A percentile compares a stretch with the other conserved stretches of the same genome.
Conservation (phyloP, 2,113 vertebrate genomes). For the Macquaria ambigua region DNA sequence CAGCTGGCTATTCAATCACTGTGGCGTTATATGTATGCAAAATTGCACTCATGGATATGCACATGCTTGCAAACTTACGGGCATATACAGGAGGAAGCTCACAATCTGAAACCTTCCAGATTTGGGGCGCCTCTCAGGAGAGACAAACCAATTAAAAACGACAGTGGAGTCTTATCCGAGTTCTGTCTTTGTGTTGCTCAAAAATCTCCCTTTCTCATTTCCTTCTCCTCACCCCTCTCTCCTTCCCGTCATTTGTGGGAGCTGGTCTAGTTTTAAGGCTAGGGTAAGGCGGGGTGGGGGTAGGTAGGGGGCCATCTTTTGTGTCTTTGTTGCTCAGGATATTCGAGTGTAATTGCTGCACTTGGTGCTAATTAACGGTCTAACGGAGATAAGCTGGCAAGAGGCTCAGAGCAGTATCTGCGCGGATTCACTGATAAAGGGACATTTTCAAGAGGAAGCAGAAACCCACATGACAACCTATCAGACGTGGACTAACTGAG, state of each 20-base stretch:
- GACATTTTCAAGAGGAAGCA: conserved; percentile 76
- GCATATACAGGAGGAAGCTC: conserved; percentile 45
- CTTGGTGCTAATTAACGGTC: conserved; percentile 80
- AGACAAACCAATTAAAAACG: conserved; percentile 84
- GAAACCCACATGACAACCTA: conserved; percentile 72
- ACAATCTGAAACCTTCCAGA: conserved; percentile 69
- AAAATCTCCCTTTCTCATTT: conserved; percentile 56
- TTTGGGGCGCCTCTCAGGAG: conserved; percentile 81
- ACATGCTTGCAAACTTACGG: conserved; percentile 33
- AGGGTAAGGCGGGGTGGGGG: conserved; percentile 30
- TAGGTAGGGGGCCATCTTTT: conserved; percentile 62
- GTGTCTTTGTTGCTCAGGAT: conserved; percentile 78
- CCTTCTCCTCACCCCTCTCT: conserved; percentile 48
- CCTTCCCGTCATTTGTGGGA: conserved; percentile 67
- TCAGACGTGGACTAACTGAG: conserved; percentile 61
- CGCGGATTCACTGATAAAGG: conserved; percentile 77
- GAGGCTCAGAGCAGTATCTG: conserved; percentile 70
- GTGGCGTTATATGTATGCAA: not conserved
- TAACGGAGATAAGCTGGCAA: conserved; percentile 74
- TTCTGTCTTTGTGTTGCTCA: conserved; percentile 68
- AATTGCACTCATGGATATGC: conserved; percentile 11
- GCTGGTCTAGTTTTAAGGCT: conserved; percentile 67
- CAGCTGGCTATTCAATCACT: not conserved
- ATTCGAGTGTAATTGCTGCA: conserved; percentile 79
- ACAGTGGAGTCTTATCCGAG: conserved; percentile 75